A percentile compares a stretch with the other conserved stretches of the same genome.
Evolutionary conservation across 2,797 vertebrate species (phyloP).

Genomic region (Benthosema pterotum): DNA sequence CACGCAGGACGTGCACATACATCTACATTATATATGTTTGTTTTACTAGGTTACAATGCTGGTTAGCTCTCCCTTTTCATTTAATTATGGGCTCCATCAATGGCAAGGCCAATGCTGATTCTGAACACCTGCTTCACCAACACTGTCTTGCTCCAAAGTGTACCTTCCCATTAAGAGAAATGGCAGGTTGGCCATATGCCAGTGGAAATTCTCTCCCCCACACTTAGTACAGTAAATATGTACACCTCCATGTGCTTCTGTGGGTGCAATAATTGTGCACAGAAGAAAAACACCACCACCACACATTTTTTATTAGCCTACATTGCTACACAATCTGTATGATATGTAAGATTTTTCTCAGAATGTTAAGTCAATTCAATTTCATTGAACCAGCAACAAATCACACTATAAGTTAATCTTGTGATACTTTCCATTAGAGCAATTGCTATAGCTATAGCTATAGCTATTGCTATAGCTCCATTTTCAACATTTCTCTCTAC

Average conservation of each 20-base stretch:
- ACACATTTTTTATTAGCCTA: no score
- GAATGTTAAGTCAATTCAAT: no score
- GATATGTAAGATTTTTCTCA: no score
- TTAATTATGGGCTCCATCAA: slow-evolving; percentile 8
- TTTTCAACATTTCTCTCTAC: no score
- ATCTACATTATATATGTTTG: background rate
- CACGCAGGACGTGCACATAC: background rate
- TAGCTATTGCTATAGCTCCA: no score
- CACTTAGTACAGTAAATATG: slow-evolving; percentile 35
- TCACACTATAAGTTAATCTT: no score
- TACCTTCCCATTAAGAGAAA: slow-evolving; percentile 42
- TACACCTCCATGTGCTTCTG: slow-evolving; percentile 18
- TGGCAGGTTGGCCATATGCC: slow-evolving; percentile 39
- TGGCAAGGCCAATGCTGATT: slow-evolving; percentile 15
- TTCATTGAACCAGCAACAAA: no score
- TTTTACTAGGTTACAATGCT: background rate
- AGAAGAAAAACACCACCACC: slow-evolving; percentile 4
- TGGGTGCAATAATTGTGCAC: slow-evolving; percentile 5
- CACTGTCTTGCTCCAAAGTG: slow-evolving; percentile 19
- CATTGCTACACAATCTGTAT: no score
- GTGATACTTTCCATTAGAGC: no score
- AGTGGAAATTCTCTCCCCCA: slow-evolving; percentile 25
- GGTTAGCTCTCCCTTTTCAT: background rate
- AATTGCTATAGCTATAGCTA: no score
- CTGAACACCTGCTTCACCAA: slow-evolving; percentile 21